Evolutionary conservation across 1,140 invertebrate species (phyloP), one percentile per base, ranked within the genome.

Genomic region (Drosophila murphyi): DNA sequence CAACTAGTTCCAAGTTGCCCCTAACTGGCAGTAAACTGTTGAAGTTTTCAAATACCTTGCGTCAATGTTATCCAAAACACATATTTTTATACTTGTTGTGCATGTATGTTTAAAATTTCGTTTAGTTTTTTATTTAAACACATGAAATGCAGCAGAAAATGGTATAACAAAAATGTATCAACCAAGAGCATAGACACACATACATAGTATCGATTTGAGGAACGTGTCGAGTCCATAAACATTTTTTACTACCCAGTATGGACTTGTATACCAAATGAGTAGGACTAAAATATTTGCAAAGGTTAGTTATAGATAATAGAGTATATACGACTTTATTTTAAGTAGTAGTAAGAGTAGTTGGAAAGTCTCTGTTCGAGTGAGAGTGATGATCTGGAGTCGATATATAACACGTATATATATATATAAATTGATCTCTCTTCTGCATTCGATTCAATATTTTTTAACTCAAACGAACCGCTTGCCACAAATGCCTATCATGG

Each of bases 1-100:
- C 12, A 51, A 10, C 47, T 20, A 20, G 20, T 20, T 20, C 20
- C 20, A 20, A n/a, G 31, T 37, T 31, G 45, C 28, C 52, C 41
- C 43, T 32, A 51, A 61, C 55, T 60, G 68, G 51, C 70, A 77
- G 76, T 81, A 86, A 86, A 86, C 82, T 78, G 82, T 72, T 76
- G 73, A 70, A 81, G 72, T 80, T 72, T 63, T 63, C 63, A 81
- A 86, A 86, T 86, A 86, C 70, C 72, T 85, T 70, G 71, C 71
- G 73, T 81, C 82, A 81, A 78, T 83, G 76, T 79, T 72, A 57
- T 54, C 48, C 45, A 78, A 71, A 72, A 82, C 62, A 77, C 67
- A 72, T 69, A 86, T 87, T 76, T 72, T 70, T 57, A 64, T 69
- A n/a, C 39, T 43, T 43, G 39, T 43, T 43, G 39, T n/a, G 61